Conservation (phyloP, 2,113 vertebrate species). For the Aviceda subcristata region DNA sequence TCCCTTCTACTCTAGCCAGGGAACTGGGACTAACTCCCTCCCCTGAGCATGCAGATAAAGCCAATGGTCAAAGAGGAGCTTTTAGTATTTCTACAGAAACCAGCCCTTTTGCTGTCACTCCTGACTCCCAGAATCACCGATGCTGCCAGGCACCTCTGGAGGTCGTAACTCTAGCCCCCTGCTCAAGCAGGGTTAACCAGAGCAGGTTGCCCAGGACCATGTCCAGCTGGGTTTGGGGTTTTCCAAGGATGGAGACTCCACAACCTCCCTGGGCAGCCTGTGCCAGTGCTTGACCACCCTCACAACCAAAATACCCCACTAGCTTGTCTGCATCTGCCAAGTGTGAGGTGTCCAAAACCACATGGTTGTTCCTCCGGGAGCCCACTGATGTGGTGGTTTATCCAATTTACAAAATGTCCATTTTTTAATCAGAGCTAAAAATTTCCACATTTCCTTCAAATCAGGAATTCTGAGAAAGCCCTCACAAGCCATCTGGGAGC, state of each 20-base stretch:
- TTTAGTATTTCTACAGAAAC: not conserved
- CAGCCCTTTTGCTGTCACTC: not conserved
- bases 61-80: not conserved
- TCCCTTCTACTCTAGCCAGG: not conserved
- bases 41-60: not conserved
- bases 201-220: not conserved
- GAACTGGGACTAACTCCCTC: rapidly evolving
- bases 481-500: not conserved
- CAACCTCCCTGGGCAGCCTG: not conserved
- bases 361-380: not conserved
- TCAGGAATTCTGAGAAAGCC: not conserved
- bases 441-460: not conserved
- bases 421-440: not conserved
- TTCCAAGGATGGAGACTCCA: not conserved
- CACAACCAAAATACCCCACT: not conserved
- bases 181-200: not conserved
- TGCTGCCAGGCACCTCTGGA: not conserved
- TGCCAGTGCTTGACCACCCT: not conserved
- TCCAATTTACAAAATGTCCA: not conserved
- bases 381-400: not conserved
- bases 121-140: not conserved
- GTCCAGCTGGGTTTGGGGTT: not conserved
- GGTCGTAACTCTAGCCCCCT: not conserved
- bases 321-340: not conserved
- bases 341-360: not conserved